Conservation (phyloP, 2,797 vertebrate species). For the Agapornis canus region DNA sequence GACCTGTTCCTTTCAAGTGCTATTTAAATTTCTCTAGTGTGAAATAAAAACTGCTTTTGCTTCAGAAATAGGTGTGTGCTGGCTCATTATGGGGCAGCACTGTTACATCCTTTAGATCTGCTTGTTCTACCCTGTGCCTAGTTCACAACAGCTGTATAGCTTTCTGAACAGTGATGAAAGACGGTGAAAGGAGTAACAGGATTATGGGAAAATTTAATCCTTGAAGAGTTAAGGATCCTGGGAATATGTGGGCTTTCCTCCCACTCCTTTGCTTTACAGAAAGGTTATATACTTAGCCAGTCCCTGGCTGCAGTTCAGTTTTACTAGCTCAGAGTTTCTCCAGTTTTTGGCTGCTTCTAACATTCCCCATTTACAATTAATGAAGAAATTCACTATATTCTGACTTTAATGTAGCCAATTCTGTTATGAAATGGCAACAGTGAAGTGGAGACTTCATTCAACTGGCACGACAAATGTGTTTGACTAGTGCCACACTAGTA, state of each 20-base stretch:
- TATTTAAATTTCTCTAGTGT: not conserved
- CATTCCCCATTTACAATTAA: not conserved
- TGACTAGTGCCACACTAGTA: fast-evolving
- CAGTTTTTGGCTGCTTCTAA: not conserved
- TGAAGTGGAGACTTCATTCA: not conserved
- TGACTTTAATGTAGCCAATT: not conserved
- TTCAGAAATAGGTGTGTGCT: not conserved
- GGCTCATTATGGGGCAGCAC: fast-evolving
- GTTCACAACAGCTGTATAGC: not conserved
- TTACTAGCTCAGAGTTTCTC: not conserved
- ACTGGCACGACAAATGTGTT: not conserved
- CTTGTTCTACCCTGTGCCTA: not conserved
- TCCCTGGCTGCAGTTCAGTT: not conserved
- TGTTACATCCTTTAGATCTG: too few species aligned
- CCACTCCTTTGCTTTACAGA: not conserved
- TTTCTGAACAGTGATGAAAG: not conserved
- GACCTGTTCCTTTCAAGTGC: not conserved
- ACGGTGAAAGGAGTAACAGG: not conserved
- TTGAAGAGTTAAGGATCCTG: not conserved
- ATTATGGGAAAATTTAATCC: not conserved
- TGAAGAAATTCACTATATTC: not conserved
- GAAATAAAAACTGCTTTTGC: not conserved
- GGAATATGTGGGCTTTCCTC: not conserved
- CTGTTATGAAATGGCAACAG: not conserved
- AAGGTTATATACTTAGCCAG: not conserved